phyloP scores from a whole-genome alignment of 2,888 invertebrate species.

The Pandemis corylana region DNA sequence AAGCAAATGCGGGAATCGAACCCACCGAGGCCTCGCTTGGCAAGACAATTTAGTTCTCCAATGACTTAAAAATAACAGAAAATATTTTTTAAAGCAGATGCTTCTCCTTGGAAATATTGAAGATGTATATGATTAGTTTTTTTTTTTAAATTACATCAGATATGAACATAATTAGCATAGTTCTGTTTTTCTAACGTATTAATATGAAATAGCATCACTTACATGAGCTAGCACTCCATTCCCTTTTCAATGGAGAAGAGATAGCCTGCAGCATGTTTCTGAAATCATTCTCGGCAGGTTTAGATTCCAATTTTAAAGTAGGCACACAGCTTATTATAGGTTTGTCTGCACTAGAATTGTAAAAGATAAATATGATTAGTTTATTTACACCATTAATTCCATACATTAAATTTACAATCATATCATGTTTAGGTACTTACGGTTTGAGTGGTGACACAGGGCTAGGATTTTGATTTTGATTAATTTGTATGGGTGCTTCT shows the following conservation, averaged over 20 bases:
- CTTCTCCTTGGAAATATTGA: not conserved
- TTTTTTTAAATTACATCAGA: not conserved
- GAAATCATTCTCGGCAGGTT: conserved; percentile 37
- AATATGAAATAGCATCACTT: conserved; percentile 31
- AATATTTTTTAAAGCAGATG: not conserved
- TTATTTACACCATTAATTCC: not conserved
- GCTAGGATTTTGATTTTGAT: not conserved
- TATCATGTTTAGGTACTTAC: conserved; percentile 17
- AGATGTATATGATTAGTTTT: not conserved
- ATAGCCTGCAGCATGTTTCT: conserved; percentile 34
- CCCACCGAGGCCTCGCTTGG: conserved; percentile 23
- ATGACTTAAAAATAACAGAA: not conserved
- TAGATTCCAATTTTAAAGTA: conserved; percentile 39
- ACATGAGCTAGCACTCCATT: conserved; percentile 44
- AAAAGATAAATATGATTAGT: conserved; percentile 24
- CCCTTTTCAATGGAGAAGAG: conserved; percentile 42
- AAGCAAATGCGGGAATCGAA: conserved; percentile 28
- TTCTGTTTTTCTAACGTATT: not conserved
- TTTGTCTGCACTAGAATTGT: conserved; percentile 42
- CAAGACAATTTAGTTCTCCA: not conserved
- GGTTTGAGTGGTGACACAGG: not conserved
- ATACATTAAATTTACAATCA: not conserved
- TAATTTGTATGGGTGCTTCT: conserved; percentile 7
- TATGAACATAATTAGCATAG: not conserved
- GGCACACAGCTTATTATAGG: conserved; percentile 44